A percentile compares a stretch with the other conserved stretches of the same genome.
phyloP scores from a whole-genome alignment of 2,888 invertebrate genomes.

The Willowsia nigromaculata region DNA sequence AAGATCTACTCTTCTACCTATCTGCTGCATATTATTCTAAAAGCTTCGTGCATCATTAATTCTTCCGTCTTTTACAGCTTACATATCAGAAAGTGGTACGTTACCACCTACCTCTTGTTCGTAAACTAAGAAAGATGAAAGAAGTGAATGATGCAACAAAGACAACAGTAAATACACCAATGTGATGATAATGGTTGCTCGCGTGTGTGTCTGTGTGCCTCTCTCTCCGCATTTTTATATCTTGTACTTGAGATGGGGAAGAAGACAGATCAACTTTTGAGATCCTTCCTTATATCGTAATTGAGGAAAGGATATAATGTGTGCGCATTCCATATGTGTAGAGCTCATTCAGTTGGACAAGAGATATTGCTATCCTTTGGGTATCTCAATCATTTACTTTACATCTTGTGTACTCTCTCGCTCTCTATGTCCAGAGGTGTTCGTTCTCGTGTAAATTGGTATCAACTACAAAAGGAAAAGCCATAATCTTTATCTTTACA shows the following conservation, averaged over 20 bases:
- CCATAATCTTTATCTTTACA: slow-evolving; percentile 45
- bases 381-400: slow-evolving; percentile 23
- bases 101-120: slow-evolving; percentile 60
- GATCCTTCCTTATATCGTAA: background rate
- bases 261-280: background rate
- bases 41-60: slow-evolving; percentile 66
- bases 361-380: background rate
- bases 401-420: slow-evolving; percentile 2
- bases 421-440: slow-evolving; percentile 57
- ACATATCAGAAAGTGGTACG: background rate
- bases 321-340: background rate
- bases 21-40: slow-evolving; percentile 38
- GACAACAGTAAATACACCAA: slow-evolving; percentile 36
- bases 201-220: slow-evolving; percentile 51
- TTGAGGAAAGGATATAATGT: background rate
- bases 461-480: slow-evolving; percentile 38
- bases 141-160: slow-evolving; percentile 34
- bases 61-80: slow-evolving; percentile 19
- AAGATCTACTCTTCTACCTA: too few species aligned
- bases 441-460: slow-evolving; percentile 58
- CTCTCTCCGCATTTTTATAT: background rate
- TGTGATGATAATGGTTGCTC: slow-evolving; percentile 46
- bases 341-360: slow-evolving; percentile 15
- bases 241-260: background rate
- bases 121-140: background rate